Base-by-base conservation (phyloP, 1,140 invertebrate genomes). In the Melitaea cinxia region DNA sequence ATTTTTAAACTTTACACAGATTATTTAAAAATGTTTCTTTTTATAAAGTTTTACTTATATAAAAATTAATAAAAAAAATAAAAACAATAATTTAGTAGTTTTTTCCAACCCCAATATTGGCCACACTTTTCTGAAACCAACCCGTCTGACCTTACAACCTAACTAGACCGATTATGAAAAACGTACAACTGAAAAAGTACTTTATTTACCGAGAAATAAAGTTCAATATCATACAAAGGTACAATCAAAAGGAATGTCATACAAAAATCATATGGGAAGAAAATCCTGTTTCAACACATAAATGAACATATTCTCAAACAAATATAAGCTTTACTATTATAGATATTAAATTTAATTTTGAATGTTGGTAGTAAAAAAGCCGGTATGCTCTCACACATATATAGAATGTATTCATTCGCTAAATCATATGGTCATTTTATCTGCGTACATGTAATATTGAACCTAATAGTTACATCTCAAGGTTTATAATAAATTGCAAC, bases 221-320 rank as follows among this genome's bases (percentile, higher is more conserved):
- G 59, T 28, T 10, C 42, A 73, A 74, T 73, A 62, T 56, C 4
- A 10, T 17, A 70, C 42, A 33, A 63, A 54, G 30, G 28, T 28
- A 19, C 24, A 39, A 21, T 64, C 61, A 73, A 82, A 80, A 72
- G 83, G 86, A 87, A 89, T 89, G 83, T 79, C 78, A 86, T 82
- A 86, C 83, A 84, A 82, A 85, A 86, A 89, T 89, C 85, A 87
- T 89, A 89, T 89, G 84, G 82, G 82, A 83, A 86, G 73, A 69
- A 65, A 83, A 89, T 89, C 86, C 82, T 83, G 84, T 87, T 87
- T 85, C 72, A 68, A 83, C 77, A 65, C 75, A 78, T 57, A 80
- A n/a, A 64, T 55, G 33, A 26, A 65, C 2, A 14, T 5, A 15
- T 5, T 1, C 6, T 4, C 33, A 68, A 62, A n/a, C 4, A 6